Evolutionary conservation across 2,888 invertebrate species (phyloP).

Genomic region (Mythimna loreyi): DNA sequence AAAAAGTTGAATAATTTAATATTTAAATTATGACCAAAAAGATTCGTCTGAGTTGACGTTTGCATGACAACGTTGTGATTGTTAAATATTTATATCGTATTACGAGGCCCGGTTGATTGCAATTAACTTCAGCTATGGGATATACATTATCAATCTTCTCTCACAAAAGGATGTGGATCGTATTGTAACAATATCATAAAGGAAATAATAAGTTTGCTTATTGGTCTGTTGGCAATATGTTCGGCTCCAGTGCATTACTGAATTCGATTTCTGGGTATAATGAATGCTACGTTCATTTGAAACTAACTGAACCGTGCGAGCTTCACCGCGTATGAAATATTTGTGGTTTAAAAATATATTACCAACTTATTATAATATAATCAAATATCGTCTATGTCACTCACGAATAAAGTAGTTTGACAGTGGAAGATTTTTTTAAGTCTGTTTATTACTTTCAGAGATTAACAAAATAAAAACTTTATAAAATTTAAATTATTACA

Average conservation of each 20-base stretch:
- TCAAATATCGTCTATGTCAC: too few relatives aligned
- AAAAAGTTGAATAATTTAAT: slow-evolving; percentile 59
- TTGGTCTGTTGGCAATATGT: slow-evolving; percentile 12
- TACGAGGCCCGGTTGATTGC: slow-evolving; percentile 67
- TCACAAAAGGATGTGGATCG: slow-evolving; percentile 56
- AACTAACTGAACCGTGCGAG: too few relatives aligned
- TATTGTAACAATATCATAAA: slow-evolving; percentile 49
- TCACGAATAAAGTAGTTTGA: too few relatives aligned
- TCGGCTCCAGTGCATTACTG: background rate
- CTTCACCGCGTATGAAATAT: too few relatives aligned
- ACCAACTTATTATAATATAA: too few relatives aligned
- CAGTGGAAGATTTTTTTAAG: too few relatives aligned
- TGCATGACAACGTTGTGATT: slow-evolving; percentile 56
- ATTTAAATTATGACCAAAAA: slow-evolving; percentile 64
- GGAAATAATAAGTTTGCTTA: slow-evolving; percentile 31
- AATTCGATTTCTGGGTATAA: background rate
- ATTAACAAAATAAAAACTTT: too few relatives aligned
- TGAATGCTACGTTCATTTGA: background rate
- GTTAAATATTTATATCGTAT: slow-evolving; percentile 72
- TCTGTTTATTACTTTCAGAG: too few relatives aligned
- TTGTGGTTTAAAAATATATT: too few relatives aligned
- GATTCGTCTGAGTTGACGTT: slow-evolving; percentile 52
- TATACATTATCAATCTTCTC: slow-evolving; percentile 65
- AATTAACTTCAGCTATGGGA: slow-evolving; percentile 63
- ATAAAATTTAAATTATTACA: too few relatives aligned